A percentile compares a stretch with the other conserved stretches of the same genome.
Conservation (phyloP, 92 coral and sea anemone genomes). For the Plumapathes pennacea region DNA sequence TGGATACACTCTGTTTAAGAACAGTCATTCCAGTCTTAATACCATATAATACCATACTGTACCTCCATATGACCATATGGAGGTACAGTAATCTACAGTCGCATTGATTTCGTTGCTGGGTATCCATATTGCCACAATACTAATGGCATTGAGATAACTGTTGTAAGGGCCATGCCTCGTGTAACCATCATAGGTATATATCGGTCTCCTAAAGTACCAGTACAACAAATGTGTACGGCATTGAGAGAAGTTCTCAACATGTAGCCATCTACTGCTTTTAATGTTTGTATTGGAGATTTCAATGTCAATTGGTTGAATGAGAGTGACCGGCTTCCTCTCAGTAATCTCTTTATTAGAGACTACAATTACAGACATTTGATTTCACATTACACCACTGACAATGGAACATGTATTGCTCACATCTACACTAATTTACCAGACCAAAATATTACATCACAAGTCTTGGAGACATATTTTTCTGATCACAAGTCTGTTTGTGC, state of each 20-base stretch:
- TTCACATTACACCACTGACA: neutral
- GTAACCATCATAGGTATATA: slow-evolving; percentile 26
- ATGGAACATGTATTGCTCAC: slow-evolving; percentile 1
- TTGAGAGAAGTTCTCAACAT: neutral
- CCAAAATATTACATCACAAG: neutral
- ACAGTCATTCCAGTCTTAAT: slow-evolving; percentile 6
- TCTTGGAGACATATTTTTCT: slow-evolving; percentile 5
- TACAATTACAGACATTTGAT: slow-evolving; percentile 5
- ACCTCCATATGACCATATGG: slow-evolving; percentile 25
- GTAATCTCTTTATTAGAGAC: neutral
- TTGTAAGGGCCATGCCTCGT: slow-evolving; percentile 7
- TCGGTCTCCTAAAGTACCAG: slow-evolving; percentile 11
- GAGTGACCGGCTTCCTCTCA: neutral
- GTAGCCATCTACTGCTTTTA: neutral
- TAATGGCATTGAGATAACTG: slow-evolving; percentile 15
- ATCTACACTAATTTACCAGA: slow-evolving; percentile 4
- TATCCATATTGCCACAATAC: slow-evolving; percentile 22
- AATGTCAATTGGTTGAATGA: slow-evolving; percentile 3
- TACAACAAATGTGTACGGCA: neutral
- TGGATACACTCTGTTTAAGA: slow-evolving; percentile 12
- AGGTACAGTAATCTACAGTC: slow-evolving; percentile 32
- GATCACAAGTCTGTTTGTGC: slow-evolving; percentile 5
- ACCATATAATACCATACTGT: neutral
- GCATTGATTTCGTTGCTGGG: slow-evolving; percentile 11
- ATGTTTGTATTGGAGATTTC: neutral